phyloP scores from a whole-genome alignment of 1,140 invertebrate species.

The Brachionus asplanchnoidis region DNA sequence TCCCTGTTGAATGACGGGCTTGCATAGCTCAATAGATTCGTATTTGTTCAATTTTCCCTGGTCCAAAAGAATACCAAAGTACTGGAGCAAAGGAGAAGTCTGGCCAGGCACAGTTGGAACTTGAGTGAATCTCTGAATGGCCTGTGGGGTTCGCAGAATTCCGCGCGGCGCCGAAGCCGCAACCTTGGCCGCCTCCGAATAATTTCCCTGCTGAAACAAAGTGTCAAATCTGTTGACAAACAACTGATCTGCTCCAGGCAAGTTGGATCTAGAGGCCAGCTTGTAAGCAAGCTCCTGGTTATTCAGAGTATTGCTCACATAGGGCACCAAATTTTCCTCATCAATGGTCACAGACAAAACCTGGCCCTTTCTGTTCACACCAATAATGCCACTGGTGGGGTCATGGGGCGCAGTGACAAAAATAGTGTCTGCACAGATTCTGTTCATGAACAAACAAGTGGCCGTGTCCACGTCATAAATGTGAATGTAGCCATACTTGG shows the following conservation, averaged over 20 bases:
- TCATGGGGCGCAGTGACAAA: conserved; percentile 98
- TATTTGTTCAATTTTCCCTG: conserved; percentile 91
- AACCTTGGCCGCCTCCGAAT: conserved; percentile 93
- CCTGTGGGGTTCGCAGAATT: conserved; percentile 90
- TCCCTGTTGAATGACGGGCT: conserved; percentile 77
- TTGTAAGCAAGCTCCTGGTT: conserved; percentile 92
- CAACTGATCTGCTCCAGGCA: conserved; percentile 92
- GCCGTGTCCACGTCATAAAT: conserved; percentile 97
- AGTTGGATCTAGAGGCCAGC: conserved; percentile 89
- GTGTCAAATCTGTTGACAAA: conserved; percentile 97
- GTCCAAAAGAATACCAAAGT: conserved; percentile 95
- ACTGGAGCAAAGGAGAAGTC: conserved; percentile 90
- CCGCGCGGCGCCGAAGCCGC: conserved; percentile 95
- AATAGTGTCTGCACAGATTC: conserved; percentile 96
- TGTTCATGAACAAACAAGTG: conserved; percentile 98
- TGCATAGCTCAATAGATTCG: conserved; percentile 92
- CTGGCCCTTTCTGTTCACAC: conserved; percentile 96
- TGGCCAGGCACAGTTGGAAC: conserved; percentile 86
- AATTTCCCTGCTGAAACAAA: conserved; percentile 83
- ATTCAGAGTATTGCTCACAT: conserved; percentile 89
- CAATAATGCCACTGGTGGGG: conserved; percentile 90
- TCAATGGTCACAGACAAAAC: conserved; percentile 94
- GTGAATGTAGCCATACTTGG: conserved; percentile 99
- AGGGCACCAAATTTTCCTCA: conserved; percentile 94
- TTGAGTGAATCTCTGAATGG: conserved; percentile 95